Conservation (phyloP, 2,797 vertebrate species). For the Sebastes goodei region DNA sequence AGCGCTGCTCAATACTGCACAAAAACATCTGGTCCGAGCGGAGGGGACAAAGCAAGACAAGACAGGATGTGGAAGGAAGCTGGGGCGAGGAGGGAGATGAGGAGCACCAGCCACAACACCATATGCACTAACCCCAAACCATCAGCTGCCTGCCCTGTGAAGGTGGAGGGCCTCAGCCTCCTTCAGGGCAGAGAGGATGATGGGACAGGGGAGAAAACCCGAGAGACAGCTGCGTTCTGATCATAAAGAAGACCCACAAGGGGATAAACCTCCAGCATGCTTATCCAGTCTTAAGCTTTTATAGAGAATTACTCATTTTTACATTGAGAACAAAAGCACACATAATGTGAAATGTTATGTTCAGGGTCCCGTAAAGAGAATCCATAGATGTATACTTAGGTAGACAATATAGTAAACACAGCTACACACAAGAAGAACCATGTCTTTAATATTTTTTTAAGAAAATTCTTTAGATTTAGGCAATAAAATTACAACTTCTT, state of each 20-base stretch:
- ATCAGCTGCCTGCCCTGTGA: conserved; percentile 31
- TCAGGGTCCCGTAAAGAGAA: no score
- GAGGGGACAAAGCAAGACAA: conserved; percentile 44
- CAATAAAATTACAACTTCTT: no score
- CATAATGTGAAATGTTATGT: accelerated
- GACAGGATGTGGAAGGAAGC: conserved; percentile 68
- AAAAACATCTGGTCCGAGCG: conserved; percentile 64
- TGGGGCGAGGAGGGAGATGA: conserved; percentile 51
- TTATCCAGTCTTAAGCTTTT: not conserved
- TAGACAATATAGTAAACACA: not conserved
- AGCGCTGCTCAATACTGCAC: conserved; percentile 26
- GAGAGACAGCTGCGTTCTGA: not conserved
- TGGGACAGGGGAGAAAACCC: not conserved
- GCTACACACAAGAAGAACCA: not conserved
- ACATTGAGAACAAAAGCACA: not conserved
- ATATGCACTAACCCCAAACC: conserved; percentile 47
- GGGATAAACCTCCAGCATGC: not conserved
- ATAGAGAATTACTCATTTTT: not conserved
- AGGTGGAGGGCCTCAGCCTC: conserved; percentile 38
- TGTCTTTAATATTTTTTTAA: not conserved
- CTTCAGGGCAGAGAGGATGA: not conserved
- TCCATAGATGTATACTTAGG: no score
- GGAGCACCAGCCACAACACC: conserved; percentile 53
- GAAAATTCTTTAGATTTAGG: not conserved
- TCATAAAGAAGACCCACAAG: not conserved